Base-by-base conservation (phyloP, 1,140 invertebrate genomes). In the Drosophila saltans region DNA sequence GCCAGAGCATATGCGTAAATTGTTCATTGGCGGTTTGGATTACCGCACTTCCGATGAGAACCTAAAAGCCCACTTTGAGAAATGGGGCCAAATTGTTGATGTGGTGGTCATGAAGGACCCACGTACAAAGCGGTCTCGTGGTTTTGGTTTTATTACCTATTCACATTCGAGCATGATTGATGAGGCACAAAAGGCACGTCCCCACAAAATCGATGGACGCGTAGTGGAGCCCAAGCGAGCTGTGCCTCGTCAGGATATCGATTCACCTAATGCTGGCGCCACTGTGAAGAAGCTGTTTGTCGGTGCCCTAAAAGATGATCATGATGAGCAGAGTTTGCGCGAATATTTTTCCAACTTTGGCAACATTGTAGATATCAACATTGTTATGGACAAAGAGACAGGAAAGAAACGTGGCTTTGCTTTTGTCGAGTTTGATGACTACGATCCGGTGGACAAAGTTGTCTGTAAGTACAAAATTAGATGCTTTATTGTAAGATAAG, bases 21-120 rank as follows among this genome's bases (percentile, higher is more conserved):
- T 99, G 24, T 99, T 99, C 91, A 99, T 99, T 92, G 99, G 99
- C 28, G 99, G 99, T 4, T 93, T 99, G 16, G 98, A 98, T 92
- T 99, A 98, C 91, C 95, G 97, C 83, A 99, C 99, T n/a, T 98
- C 97, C 30, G 98, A 99, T 92, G 97, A 98, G 43, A 97, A 97
- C 10, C 92, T 99, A 4, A 98, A 98, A 91, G 96, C 96, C 68
- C 98, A 99, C 93, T 99, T 99, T 93, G 96, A 97, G 90, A 96
- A 99, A 95, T 99, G 97, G 97, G 99, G 99, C 33, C 97, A 98
- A 92, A 97, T 99, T 80, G 97, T 98, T 0, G 98, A 99, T 93
- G 98, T 98, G 43, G 97, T 99, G 24, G 98, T 99, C 0, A 99
- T 99, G 98, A 98, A 98, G 90, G 98, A 99, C 93, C 97, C 98